Evolutionary conservation across 2,113 vertebrate genomes (phyloP), one percentile per base, ranked within the genome.

Genomic region (Heteronetta atricapilla): DNA sequence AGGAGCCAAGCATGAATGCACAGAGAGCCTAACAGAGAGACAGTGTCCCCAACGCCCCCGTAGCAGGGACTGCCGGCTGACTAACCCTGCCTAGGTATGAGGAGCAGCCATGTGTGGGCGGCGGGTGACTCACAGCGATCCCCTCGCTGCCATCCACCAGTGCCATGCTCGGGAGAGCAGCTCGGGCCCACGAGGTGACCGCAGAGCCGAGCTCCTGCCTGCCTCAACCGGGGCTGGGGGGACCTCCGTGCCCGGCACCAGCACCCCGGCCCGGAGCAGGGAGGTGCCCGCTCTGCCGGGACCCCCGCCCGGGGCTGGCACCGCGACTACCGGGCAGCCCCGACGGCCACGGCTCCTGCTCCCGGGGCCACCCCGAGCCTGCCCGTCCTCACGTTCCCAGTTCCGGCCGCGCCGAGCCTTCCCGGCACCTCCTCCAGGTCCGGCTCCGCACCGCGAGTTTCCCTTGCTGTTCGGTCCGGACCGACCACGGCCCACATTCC

Each of bases 31-130:
- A 82, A 42, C 56, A 86, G 86, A 89, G 74, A 15, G 6, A 28
- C 83, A 77, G 74, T 64, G 86, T 66, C 80, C 68, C 82, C 92
- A 40, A 23, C 85, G 25, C 90, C 94, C 64, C 89, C 93, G 28
- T 33, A 13, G 75, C 88, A 12, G 72, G 91, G 94, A 42, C 88
- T 22, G 62, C 33, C 7, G 48, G 80, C 86, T 98, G 98, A 97
- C 97, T 95, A 97, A 97, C 96, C 97, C 97, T 34, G 73, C 74
- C 52, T 79, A 96, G 97, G 97, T 97, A 98, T 97, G 98, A 97
- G 95, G 94, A 98, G 97, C 95, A 97, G 95, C 92, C 78, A 4
- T 36, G 95, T 80, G 97, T 97, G 82, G 97, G 96, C 56, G 87
- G 83, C 18, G 58, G 34, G 69, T 92, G 93, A 92, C 69, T 93